Percentiles rank a stretch among this genome's conserved stretches.
These are phyloP conservation scores for Heliconius ethilla DNA, from an alignment of 2,888 invertebrate genomes.

Conservation along the genomic window DNA sequence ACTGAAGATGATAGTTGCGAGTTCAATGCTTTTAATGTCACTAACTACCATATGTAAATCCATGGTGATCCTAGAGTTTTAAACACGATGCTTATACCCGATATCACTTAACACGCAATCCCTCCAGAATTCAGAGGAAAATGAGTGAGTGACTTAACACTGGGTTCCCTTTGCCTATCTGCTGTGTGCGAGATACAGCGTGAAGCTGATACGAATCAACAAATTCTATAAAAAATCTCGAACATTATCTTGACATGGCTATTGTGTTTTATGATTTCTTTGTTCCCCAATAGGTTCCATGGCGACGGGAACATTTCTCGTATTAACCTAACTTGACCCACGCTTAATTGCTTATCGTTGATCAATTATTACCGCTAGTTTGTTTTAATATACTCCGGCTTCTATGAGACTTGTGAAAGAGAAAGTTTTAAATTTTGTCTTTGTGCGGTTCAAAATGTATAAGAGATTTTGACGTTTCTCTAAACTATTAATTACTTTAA, in stretches of 20 bases:
- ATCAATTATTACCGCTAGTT: constrained; percentile 40
- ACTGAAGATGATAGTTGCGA: too few species aligned
- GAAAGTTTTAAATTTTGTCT: constrained; percentile 7
- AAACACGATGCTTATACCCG: too few species aligned
- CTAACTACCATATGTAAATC: too few species aligned
- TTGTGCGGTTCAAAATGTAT: not conserved
- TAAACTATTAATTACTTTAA: too few species aligned
- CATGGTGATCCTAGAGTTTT: too few species aligned
- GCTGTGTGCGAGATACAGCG: too few species aligned
- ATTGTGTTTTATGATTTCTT: constrained; percentile 33
- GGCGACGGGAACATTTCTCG: constrained; percentile 40
- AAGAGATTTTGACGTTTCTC: not conserved
- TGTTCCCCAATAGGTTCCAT: constrained; percentile 35
- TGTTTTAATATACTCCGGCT: constrained; percentile 35
- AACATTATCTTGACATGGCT: constrained; percentile 2
- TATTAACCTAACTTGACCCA: constrained; percentile 45
- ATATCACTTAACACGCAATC: too few species aligned
- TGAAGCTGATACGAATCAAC: not conserved
- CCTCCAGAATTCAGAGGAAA: too few species aligned
- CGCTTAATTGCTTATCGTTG: constrained; percentile 44
- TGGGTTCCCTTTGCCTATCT: too few species aligned
- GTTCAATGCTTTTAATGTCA: too few species aligned
- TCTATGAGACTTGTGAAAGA: constrained; percentile 28
- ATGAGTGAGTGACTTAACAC: too few species aligned
- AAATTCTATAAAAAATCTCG: not conserved